Evolutionary conservation across 2,797 vertebrate genomes (phyloP).

Genomic region (Phoebastria nigripes): DNA sequence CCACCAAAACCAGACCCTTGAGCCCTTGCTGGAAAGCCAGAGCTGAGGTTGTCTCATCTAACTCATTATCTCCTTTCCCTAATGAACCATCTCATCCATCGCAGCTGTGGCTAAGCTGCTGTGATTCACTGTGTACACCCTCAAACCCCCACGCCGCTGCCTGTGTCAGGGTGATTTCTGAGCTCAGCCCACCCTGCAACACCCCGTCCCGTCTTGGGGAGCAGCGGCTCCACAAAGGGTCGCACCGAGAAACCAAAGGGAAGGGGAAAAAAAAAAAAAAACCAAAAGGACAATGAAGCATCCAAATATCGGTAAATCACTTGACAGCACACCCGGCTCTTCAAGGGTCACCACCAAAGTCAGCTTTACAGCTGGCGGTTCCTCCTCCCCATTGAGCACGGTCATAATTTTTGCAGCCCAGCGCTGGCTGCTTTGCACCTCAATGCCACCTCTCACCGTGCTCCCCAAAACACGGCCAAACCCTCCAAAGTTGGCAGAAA

Average conservation of each 20-base stretch:
- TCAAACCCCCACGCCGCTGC: too few relatives aligned
- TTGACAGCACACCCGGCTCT: neutral
- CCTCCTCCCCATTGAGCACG: neutral
- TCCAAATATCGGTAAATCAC: constrained; percentile 4
- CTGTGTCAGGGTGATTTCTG: neutral
- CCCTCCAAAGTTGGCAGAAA: neutral
- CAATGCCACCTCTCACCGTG: neutral
- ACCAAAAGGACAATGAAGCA: neutral
- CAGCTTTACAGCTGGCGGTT: neutral
- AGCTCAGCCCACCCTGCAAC: neutral
- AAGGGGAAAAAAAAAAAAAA: neutral
- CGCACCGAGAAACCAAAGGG: neutral
- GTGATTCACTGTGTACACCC: neutral
- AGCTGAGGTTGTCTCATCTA: neutral
- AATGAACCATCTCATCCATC: neutral
- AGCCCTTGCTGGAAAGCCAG: neutral
- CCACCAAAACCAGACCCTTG: neutral
- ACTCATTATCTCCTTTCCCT: neutral
- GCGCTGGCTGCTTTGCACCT: neutral
- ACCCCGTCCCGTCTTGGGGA: neutral
- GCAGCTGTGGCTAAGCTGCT: neutral
- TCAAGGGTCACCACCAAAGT: neutral
- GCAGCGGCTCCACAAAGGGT: neutral
- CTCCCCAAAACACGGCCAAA: neutral
- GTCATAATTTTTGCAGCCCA: neutral